Evolutionary conservation across 2,888 invertebrate genomes (phyloP).

Genomic region (Latrodectus elegans): DNA sequence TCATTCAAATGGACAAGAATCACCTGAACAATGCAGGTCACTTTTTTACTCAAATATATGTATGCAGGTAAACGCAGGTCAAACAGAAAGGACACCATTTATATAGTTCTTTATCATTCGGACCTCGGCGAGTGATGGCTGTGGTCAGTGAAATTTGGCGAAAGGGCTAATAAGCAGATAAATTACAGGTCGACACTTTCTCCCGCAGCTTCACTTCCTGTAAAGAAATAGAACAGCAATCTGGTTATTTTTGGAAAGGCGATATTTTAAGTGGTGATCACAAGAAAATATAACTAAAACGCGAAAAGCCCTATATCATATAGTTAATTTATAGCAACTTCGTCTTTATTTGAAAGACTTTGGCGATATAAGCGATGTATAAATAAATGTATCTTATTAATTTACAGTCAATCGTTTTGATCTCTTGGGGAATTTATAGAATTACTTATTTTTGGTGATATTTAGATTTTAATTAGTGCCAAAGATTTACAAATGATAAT

Average conservation of each 20-base stretch:
- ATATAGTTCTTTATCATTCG: constrained; percentile 46
- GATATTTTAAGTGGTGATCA: too few species aligned
- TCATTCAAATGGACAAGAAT: constrained; percentile 48
- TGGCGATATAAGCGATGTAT: background rate
- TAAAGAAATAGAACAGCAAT: constrained; percentile 6
- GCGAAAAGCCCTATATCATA: too few species aligned
- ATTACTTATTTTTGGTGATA: too few species aligned
- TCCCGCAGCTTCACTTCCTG: constrained; percentile 55
- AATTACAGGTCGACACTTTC: constrained; percentile 65
- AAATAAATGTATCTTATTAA: background rate
- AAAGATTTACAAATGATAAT: too few species aligned
- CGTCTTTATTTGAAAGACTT: too few species aligned
- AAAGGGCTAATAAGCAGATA: constrained; percentile 64
- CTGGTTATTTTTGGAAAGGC: too few species aligned
- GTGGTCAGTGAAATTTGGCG: constrained; percentile 63
- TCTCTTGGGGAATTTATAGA: too few species aligned
- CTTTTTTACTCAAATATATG: background rate
- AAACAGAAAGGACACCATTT: constrained; percentile 27
- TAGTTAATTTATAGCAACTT: too few species aligned
- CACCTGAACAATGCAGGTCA: constrained; percentile 28
- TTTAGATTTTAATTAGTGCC: background rate
- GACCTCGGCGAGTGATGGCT: constrained; percentile 60
- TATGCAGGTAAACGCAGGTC: constrained; percentile 17
- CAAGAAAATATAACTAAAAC: too few species aligned
- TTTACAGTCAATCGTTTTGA: too few species aligned